Evolutionary conservation across 2,888 invertebrate genomes (phyloP).

Genomic region (Rhimphoctona megacephalus): DNA sequence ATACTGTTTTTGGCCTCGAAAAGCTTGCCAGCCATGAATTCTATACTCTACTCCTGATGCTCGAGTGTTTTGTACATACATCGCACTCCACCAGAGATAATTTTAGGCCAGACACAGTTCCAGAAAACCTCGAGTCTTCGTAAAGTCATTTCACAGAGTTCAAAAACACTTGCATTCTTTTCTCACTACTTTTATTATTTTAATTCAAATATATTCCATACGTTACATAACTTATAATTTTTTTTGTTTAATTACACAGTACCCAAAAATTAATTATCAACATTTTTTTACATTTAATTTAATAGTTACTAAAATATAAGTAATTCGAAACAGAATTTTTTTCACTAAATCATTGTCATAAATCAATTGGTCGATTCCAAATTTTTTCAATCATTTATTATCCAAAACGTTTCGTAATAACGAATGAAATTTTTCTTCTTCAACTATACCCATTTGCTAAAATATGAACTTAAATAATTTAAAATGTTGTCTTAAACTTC

Average conservation of each 20-base stretch:
- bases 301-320: background rate
- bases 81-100: slow-evolving; percentile 20
- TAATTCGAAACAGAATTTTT: background rate
- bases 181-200: slow-evolving; percentile 11
- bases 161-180: slow-evolving; percentile 6
- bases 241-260: too few relatives aligned
- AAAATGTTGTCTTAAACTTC: too few relatives aligned
- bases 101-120: slow-evolving; percentile 45
- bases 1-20: slow-evolving; percentile 33
- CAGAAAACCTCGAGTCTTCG: slow-evolving; percentile 11
- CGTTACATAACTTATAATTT: background rate
- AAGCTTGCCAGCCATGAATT: slow-evolving; percentile 5
- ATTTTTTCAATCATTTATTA: too few relatives aligned
- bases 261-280: background rate
- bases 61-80: slow-evolving; percentile 26
- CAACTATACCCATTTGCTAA: too few relatives aligned
- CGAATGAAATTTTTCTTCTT: too few relatives aligned
- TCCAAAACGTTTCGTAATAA: too few relatives aligned
- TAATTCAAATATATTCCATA: background rate
- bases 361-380: background rate
- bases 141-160: background rate
- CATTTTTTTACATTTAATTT: background rate
- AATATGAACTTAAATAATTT: too few relatives aligned
- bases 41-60: slow-evolving; percentile 11
- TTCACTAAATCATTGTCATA: background rate